A percentile compares a stretch with the other conserved stretches of the same genome.
Evolutionary conservation across 2,888 invertebrate genomes (phyloP).

Genomic region (Drosophila suboccidentalis): DNA sequence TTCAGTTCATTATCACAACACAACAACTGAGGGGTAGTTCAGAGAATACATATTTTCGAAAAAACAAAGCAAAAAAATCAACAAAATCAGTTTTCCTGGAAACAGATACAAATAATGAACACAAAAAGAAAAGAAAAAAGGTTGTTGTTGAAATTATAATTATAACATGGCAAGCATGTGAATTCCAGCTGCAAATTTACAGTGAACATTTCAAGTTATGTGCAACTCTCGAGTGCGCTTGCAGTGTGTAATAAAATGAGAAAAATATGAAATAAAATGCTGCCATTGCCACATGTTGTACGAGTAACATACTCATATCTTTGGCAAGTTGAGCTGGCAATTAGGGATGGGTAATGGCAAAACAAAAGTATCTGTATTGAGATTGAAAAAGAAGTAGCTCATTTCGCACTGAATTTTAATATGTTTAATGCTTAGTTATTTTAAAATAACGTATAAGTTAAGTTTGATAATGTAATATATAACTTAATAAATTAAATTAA

Average conservation of each 20-base stretch:
- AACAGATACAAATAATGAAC: neutral
- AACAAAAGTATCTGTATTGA: neutral
- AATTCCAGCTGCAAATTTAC: neutral
- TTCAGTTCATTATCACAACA: conserved; percentile 21
- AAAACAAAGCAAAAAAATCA: neutral
- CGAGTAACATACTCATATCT: neutral
- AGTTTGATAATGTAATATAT: too few relatives aligned
- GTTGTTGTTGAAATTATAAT: neutral
- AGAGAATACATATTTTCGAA: neutral
- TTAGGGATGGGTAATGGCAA: neutral
- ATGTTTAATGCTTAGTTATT: too few relatives aligned
- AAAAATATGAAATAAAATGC: neutral
- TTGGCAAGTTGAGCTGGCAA: neutral
- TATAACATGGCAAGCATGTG: neutral
- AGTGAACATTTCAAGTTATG: neutral
- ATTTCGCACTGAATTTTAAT: too few relatives aligned
- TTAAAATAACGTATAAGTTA: too few relatives aligned
- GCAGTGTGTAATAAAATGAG: neutral
- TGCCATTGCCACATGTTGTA: neutral
- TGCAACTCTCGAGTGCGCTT: neutral
- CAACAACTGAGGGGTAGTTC: conserved; percentile 13
- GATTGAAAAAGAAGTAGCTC: too few relatives aligned
- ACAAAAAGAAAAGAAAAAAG: too few relatives aligned
- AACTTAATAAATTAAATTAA: too few relatives aligned
- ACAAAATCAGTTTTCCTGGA: conserved; percentile 18